Percentiles rank a stretch among this genome's conserved stretches.
phyloP scores from a whole-genome alignment of 1,140 invertebrate genomes.

The Cylas formicarius region DNA sequence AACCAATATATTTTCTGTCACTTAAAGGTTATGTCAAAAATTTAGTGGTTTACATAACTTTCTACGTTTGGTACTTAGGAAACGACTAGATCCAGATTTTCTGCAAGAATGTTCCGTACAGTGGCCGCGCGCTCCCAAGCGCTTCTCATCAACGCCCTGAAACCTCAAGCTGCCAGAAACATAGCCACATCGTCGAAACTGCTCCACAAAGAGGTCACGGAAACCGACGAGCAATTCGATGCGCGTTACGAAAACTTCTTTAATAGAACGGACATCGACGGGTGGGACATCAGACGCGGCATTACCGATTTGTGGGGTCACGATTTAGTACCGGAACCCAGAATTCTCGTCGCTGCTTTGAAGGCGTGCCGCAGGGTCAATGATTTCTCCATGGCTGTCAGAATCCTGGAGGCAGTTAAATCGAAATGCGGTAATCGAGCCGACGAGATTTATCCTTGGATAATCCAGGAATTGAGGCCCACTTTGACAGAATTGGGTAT shows the following conservation, averaged over 20 bases:
- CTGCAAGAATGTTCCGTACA: constrained; percentile 35
- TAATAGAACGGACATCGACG: constrained; percentile 84
- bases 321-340: constrained; percentile 94
- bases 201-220: constrained; percentile 28
- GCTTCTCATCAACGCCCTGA: constrained; percentile 24
- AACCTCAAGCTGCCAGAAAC: constrained; percentile 19
- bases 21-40: too few species aligned
- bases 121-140: constrained; percentile 26
- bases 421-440: constrained; percentile 79
- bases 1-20: too few species aligned
- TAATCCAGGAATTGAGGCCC: constrained; percentile 88
- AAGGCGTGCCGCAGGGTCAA: constrained; percentile 89
- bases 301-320: constrained; percentile 77
- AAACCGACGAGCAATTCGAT: constrained; percentile 42
- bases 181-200: constrained; percentile 19
- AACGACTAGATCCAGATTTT: too few species aligned
- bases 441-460: constrained; percentile 82
- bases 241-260: constrained; percentile 76
- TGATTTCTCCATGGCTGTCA: constrained; percentile 85
- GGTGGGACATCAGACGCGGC: constrained; percentile 90
- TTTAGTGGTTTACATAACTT: too few species aligned
- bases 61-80: too few species aligned
- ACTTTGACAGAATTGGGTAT: constrained; percentile 91
- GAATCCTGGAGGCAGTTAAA: constrained; percentile 88
- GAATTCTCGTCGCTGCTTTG: constrained; percentile 84